Evolutionary conservation across 2,888 invertebrate genomes (phyloP), one percentile per base, ranked within the genome.

Genomic region (Penaeus monodon): DNA sequence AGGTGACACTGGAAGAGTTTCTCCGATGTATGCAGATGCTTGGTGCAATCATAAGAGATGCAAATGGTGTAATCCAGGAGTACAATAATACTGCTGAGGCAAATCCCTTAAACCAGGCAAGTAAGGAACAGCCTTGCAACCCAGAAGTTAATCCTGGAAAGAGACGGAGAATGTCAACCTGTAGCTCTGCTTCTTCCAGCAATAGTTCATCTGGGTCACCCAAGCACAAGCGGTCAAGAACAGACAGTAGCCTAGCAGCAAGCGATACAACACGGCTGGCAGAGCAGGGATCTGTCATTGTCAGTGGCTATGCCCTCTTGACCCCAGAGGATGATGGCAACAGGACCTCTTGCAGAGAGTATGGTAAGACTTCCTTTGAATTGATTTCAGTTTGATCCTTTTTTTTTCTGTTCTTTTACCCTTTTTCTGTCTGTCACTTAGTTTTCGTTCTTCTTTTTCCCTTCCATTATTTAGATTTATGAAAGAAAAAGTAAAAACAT

Each of bases 311-410:
- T 81, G 86, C 86, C 49, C 84, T 88, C n/a, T 84, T 84, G 27
- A 88, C 87, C 20, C 87, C 87, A 10, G 87, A 88, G 33, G 87
- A 88, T 88, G 87, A 88, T 66, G 87, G 87, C 65, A 84, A 88
- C 65, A 84, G 87, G 73, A 84, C 87, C 1, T 84, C 83, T 49
- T 84, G 84, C 80, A 83, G 87, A 81, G 87, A 88, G 63, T 88
- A 84, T 80, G 84, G 84, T 88, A 49, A 88, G 84, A 33, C 49
- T 49, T 49, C 49, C 49, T 49, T 49, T 14, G 49, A 49, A 49
- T 49, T 49, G 49, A 49, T 49, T 49, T 49, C 49, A 49, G 49
- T 49, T 49, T 49, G 49, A 49, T 49, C 49, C 49, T 14, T 49
- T 49, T 38, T 33, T 49, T 49, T 49, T 49, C 49, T 49, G 49